These are phyloP conservation scores for Chymomyza amoena DNA, from an alignment of 2,888 invertebrate species.

Conservation along the genomic window DNA sequence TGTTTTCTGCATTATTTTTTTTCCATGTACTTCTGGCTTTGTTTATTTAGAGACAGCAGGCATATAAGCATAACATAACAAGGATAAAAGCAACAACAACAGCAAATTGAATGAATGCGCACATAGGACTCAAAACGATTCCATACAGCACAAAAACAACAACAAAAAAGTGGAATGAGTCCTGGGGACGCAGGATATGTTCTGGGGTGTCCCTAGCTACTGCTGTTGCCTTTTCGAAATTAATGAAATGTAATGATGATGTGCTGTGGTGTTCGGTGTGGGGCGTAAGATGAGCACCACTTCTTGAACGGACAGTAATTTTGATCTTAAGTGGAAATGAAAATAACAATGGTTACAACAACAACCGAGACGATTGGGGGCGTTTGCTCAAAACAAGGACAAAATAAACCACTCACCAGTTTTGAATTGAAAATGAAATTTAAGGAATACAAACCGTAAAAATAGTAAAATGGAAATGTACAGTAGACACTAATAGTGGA, in stretches of 20 bases:
- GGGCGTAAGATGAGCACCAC: neutral
- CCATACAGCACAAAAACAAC: conserved; percentile 67
- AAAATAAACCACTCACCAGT: conserved; percentile 11
- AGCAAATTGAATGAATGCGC: conserved; percentile 74
- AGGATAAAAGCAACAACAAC: conserved; percentile 32
- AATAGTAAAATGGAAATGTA: neutral
- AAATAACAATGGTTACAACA: conserved; percentile 50
- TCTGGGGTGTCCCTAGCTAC: neutral
- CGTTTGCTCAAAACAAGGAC: conserved; percentile 25
- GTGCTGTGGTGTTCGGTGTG: neutral
- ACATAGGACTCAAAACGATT: conserved; percentile 64
- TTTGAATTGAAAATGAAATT: conserved; percentile 41
- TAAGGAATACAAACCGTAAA: neutral
- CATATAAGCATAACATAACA: conserved; percentile 67
- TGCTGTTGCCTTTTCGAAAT: conserved; percentile 40
- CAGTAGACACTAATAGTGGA: neutral
- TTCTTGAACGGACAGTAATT: conserved; percentile 34
- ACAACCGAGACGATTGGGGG: conserved; percentile 27
- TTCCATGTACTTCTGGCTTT: conserved; percentile 28
- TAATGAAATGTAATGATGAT: conserved; percentile 73
- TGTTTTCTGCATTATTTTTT: conserved; percentile 2
- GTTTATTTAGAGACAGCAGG: conserved; percentile 64
- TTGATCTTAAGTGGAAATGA: conserved; percentile 56
- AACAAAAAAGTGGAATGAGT: neutral
- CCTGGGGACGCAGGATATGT: conserved; percentile 4